A percentile compares a stretch with the other conserved stretches of the same genome.
phyloP scores from a whole-genome alignment of 1,140 invertebrate species.

The Trigoniulus corallinus region DNA sequence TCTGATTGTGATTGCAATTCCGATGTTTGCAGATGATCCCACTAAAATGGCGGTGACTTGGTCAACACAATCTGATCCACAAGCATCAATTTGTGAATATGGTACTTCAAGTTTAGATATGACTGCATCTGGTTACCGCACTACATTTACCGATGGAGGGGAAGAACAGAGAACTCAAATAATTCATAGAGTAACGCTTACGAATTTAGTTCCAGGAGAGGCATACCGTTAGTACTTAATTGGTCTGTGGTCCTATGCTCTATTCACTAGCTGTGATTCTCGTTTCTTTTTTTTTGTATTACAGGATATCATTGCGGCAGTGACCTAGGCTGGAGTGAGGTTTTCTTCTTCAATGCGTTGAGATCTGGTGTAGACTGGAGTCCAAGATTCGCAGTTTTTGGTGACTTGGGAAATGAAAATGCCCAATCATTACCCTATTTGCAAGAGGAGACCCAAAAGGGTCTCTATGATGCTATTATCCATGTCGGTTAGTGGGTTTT shows the following conservation, averaged over 20 bases:
- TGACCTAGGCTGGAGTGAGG: constrained; percentile 52
- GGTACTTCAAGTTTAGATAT: constrained; percentile 39
- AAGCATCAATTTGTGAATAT: constrained; percentile 55
- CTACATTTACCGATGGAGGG: constrained; percentile 65
- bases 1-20: constrained; percentile 8
- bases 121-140: constrained; percentile 37
- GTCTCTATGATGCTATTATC: constrained; percentile 69
- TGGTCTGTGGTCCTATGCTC: background rate
- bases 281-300: constrained; percentile 9
- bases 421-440: constrained; percentile 57
- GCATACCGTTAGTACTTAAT: constrained; percentile 39
- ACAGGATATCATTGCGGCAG: constrained; percentile 71
- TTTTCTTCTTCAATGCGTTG: constrained; percentile 53
- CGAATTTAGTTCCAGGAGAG: constrained; percentile 36
- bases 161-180: constrained; percentile 44
- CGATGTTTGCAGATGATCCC: constrained; percentile 32
- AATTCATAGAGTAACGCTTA: constrained; percentile 56
- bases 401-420: constrained; percentile 82
- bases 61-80: constrained; percentile 58
- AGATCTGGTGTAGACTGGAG: constrained; percentile 47
- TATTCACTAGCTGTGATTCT: background rate
- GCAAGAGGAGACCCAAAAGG: constrained; percentile 59
- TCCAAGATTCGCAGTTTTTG: constrained; percentile 65
- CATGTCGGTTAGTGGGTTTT: constrained; percentile 60
- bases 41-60: constrained; percentile 71